These are phyloP conservation scores for Morpho deidamia DNA, from an alignment of 2,888 invertebrate species.

Conservation along the genomic window DNA sequence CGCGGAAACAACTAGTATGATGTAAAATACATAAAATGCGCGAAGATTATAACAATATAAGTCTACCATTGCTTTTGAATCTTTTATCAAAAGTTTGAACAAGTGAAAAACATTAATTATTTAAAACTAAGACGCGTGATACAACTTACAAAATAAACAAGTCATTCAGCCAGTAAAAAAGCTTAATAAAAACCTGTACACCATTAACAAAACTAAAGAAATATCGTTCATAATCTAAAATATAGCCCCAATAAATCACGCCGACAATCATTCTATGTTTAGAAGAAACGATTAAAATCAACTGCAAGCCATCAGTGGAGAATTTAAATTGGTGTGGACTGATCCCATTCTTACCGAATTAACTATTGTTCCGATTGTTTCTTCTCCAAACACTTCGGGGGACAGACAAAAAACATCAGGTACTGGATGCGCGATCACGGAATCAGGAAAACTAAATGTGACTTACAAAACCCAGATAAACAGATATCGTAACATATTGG, in stretches of 20 bases:
- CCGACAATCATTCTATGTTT: slow-evolving; percentile 34
- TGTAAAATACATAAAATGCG: too few species aligned
- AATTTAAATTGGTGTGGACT: slow-evolving; percentile 62
- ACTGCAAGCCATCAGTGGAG: slow-evolving; percentile 44
- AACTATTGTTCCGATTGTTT: slow-evolving; percentile 69
- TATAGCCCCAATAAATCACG: slow-evolving; percentile 49
- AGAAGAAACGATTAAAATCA: slow-evolving; percentile 37
- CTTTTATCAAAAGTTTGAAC: too few species aligned
- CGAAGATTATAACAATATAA: too few species aligned
- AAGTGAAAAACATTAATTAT: too few species aligned
- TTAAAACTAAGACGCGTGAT: too few species aligned
- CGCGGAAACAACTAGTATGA: too few species aligned
- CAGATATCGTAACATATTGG: too few species aligned
- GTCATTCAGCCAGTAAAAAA: too few species aligned
- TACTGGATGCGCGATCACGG: slow-evolving; percentile 32
- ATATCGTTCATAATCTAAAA: slow-evolving; percentile 30
- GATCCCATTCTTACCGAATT: slow-evolving; percentile 50
- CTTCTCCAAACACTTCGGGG: slow-evolving; percentile 57
- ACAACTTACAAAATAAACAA: too few species aligned
- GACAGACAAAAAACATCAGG: slow-evolving; percentile 72
- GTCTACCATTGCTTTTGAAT: too few species aligned
- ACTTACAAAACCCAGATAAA: too few species aligned
- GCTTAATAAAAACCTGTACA: slow-evolving; percentile 6
- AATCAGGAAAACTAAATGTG: slow-evolving; percentile 20
- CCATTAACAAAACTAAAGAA: slow-evolving; percentile 14